Conservation (phyloP, 1,140 invertebrate genomes). For the Plodia interpunctella region DNA sequence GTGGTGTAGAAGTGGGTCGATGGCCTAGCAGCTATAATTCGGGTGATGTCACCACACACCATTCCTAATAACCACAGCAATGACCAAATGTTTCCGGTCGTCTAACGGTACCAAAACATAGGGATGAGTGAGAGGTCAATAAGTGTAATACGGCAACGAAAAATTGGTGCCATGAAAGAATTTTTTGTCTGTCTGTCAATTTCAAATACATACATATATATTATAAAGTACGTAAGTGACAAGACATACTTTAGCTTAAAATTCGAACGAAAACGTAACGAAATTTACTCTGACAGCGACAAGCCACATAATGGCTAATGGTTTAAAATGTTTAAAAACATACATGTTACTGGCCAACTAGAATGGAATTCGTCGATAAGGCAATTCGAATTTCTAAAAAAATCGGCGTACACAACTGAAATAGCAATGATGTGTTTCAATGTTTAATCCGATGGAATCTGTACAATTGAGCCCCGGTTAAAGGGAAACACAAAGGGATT, state of each 20-base stretch:
- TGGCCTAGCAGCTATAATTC: slow-evolving; percentile 42
- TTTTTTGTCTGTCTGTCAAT: no score
- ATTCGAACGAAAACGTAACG: no score
- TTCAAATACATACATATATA: no score
- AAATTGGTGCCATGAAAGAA: background rate
- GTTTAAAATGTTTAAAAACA: background rate
- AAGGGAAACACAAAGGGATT: background rate
- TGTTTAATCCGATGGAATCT: background rate
- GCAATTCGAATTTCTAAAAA: background rate
- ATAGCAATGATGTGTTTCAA: background rate
- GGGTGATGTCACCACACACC: slow-evolving; percentile 28
- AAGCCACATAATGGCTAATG: no score
- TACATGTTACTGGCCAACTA: no score
- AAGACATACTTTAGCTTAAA: no score
- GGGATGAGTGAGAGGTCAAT: slow-evolving; percentile 10
- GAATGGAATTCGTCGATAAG: background rate
- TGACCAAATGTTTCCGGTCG: slow-evolving; percentile 35
- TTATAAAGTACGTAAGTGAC: no score
- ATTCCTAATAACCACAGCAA: slow-evolving; percentile 23
- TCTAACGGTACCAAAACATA: slow-evolving; percentile 29
- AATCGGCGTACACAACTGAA: background rate
- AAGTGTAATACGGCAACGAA: background rate
- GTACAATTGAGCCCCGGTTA: background rate
- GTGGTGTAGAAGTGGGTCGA: slow-evolving; percentile 36
- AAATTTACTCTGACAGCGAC: no score